A percentile compares a stretch with the other conserved stretches of the same genome.
Conservation (phyloP, 2,888 invertebrate genomes). For the Rhaphigaster nebulosa region DNA sequence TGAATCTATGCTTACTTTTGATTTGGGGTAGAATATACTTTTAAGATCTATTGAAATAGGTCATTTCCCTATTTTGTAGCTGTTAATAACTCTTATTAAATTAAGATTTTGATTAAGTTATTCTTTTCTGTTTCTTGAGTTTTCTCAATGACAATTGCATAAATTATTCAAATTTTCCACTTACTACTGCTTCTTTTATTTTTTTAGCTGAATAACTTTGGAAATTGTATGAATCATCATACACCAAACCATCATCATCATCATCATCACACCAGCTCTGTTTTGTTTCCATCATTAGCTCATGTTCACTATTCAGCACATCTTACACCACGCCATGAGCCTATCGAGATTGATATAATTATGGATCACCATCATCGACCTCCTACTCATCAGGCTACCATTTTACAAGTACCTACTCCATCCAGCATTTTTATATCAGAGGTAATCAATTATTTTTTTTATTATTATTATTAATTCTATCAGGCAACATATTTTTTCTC, state of each 20-base stretch:
- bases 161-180: too few relatives aligned
- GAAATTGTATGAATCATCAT: conserved; percentile 65
- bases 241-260: conserved; percentile 65
- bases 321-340: conserved; percentile 66
- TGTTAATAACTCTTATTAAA: too few relatives aligned
- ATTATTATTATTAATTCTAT: neutral
- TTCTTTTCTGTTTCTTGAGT: too few relatives aligned
- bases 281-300: conserved; percentile 59
- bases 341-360: conserved; percentile 66
- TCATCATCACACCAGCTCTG: conserved; percentile 65
- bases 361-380: conserved; percentile 69
- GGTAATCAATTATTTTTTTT: conserved; percentile 61
- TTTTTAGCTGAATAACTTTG: conserved; percentile 65
- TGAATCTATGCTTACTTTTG: too few relatives aligned
- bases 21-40: too few relatives aligned
- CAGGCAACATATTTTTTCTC: neutral
- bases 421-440: conserved; percentile 67
- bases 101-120: too few relatives aligned
- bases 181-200: neutral
- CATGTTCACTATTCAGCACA: conserved; percentile 66
- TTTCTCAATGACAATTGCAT: too few relatives aligned
- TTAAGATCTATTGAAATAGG: too few relatives aligned
- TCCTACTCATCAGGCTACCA: conserved; percentile 63
- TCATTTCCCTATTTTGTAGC: too few relatives aligned
- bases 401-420: conserved; percentile 66